Base-by-base conservation (phyloP, 2,113 vertebrate species). In the Australoheros scitulus region DNA sequence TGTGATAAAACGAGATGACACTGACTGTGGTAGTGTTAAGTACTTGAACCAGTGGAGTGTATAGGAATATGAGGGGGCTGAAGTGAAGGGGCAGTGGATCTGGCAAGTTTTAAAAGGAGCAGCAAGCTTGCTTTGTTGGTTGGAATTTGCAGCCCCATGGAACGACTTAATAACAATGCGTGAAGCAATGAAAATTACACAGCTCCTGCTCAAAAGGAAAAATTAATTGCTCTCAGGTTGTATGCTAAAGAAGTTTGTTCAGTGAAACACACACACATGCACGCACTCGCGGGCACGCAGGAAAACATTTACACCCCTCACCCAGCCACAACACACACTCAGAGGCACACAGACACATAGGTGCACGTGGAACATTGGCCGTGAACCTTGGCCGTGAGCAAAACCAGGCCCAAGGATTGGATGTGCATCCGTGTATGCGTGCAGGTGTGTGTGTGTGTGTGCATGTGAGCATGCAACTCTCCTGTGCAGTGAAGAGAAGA, bases 181-280 rank as follows among this genome's bases (percentile, higher is more conserved):
- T 93, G 91, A 95, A 94, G 89, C 88, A 92, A 92, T 92, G 87
- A 93, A 94, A 94, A 94, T 94, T 92, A 93, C 89, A 92, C 88
- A 90, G 93, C 80, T 90, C 88, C 88, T 34, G 83, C 91, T 92
- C 81, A 84, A 91, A 90, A 90, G 92, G 90, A 93, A 93, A 94
- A 93, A 93, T 90, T 61, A 91, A 94, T 92, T 91, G 90, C 90
- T 95, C 88, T 91, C 93, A 93, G 92, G 92, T 93, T 95, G 91
- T 89, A 88, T 77, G 91, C 77, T 32, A 43, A 79, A 92, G 86
- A 89, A 79, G 82, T 87, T 88, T 87, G 81, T 80, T 92, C 85
- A 88, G 84, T 91, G 52, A 77, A 87, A 82, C 81, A 83, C 74
- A 13, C 18, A 18, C 59, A 7, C 17, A 17, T 7, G 60, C 81